Evolutionary conservation across 2,888 invertebrate species (phyloP).

Genomic region (Pseudeuparius sepicola): DNA sequence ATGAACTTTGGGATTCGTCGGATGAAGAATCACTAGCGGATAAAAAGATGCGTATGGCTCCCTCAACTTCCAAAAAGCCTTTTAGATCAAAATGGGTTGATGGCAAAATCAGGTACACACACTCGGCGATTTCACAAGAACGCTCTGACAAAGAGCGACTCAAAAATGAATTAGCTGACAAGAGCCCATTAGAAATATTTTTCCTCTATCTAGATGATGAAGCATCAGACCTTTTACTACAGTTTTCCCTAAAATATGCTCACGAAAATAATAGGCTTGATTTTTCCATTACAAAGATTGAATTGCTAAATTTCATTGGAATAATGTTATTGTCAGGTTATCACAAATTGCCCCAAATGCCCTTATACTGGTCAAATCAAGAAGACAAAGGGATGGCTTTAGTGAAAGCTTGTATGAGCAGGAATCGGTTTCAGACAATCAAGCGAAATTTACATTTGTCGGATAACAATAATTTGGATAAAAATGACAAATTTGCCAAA

Average conservation of each 20-base stretch:
- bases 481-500: constrained; percentile 26
- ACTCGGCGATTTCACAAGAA: constrained; percentile 1
- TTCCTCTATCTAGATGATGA: constrained; percentile 1
- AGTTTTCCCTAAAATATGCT: constrained; percentile 12
- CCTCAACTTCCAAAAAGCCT: no score
- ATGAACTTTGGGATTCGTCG: no score
- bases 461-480: constrained; percentile 21
- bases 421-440: constrained; percentile 20
- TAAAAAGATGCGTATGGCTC: no score
- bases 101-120: constrained; percentile 3
- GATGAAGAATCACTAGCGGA: no score
- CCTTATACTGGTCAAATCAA: constrained; percentile 9
- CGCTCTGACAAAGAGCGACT: background rate
- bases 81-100: no score
- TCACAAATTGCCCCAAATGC: constrained; percentile 11
- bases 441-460: constrained; percentile 23
- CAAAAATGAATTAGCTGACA: background rate
- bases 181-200: constrained; percentile 5
- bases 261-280: constrained; percentile 15
- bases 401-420: constrained; percentile 18
- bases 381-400: constrained; percentile 10
- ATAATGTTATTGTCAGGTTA: constrained; percentile 13
- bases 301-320: constrained; percentile 8
- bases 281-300: constrained; percentile 11
- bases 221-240: background rate